Evolutionary conservation across 1,140 invertebrate species (phyloP), one percentile per base, ranked within the genome.

Genomic region (Drosophila ercepeae): DNA sequence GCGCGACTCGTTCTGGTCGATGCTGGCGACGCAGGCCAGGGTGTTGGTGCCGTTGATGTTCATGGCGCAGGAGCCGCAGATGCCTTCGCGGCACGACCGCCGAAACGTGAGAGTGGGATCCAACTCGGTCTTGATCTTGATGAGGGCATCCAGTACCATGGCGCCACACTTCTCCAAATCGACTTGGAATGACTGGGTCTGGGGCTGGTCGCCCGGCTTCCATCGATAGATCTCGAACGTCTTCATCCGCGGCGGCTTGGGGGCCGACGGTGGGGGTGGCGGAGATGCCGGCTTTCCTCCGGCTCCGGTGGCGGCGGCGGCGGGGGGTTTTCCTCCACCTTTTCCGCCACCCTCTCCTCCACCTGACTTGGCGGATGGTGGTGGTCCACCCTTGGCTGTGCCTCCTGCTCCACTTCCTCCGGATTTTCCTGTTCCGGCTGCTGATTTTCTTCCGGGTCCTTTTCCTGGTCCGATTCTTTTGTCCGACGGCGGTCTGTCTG

Each of bases 51-150:
- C 98, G 72, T 96, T 95, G 91, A 99, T 99, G 92, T 99, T 99
- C 98, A 99, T 99, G 5, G 98, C 95, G 93, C 98, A 99, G 3
- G 98, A 99, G 14, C 98, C 98, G 92, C 98, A 99, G 75, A 99
- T 99, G 16, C 98, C 97, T 92, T 99, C 98, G 45, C 98, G 94
- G 83, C 98, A 99, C 1, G 98, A 99, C 42, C 98, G 93, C 49
- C 98, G 93, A 90, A 99, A 99, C 6, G 98, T 98, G 55, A 99
- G 93, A 0, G 98, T 98, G 0, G 97, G 96, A 91, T 99, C 98
- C 1, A 98, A 93, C 91, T 99, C 97, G 92, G 98, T 99, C 92
- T 99, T 99, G 50, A 99, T 99, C 92, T 99, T 99, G 67, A 99
- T 96, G 34, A 99, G 91, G 0, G 97, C 98, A 93, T 99, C 98